These are phyloP conservation scores for Onychostoma macrolepis DNA, from an alignment of 2,113 vertebrate genomes.

Conservation along the genomic window DNA sequence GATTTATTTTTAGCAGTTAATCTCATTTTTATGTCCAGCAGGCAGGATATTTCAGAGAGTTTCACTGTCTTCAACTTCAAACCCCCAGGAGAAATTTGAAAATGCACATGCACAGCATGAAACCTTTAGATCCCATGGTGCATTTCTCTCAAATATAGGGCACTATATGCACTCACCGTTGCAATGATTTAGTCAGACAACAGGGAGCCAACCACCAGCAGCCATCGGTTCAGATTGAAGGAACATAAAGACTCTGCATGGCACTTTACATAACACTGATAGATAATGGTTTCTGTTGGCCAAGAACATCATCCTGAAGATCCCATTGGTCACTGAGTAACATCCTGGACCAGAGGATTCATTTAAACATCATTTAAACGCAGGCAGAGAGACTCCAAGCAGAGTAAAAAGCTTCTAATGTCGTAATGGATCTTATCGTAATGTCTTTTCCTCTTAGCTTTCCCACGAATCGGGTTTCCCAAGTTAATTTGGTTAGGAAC, in stretches of 20 bases:
- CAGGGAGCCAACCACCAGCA: neutral
- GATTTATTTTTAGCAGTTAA: neutral
- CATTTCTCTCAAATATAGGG: neutral
- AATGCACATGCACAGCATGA: neutral
- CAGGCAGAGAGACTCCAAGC: slow-evolving; percentile 20
- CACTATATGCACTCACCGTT: neutral
- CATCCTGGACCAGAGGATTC: neutral
- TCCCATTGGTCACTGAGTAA: slow-evolving; percentile 23
- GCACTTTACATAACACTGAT: slow-evolving; percentile 11
- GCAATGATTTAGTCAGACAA: neutral
- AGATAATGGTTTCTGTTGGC: slow-evolving; percentile 27
- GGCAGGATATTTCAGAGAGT: neutral
- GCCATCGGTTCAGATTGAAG: slow-evolving; percentile 14
- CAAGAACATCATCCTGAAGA: neutral
- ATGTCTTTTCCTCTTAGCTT: slow-evolving; percentile 23
- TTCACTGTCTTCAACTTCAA: slow-evolving; percentile 3
- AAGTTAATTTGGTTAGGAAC: slow-evolving; percentile 11
- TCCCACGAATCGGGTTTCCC: slow-evolving; percentile 11
- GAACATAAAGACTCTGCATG: neutral
- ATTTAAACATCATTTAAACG: slow-evolving; percentile 32
- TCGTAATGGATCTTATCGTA: slow-evolving; percentile 19
- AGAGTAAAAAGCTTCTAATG: slow-evolving; percentile 25
- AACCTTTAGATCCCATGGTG: slow-evolving; percentile 4
- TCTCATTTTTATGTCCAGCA: neutral
- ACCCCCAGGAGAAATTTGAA: neutral